Evolutionary conservation across 2,888 invertebrate genomes (phyloP), one percentile per base, ranked within the genome.

Genomic region (Andrena praecox): DNA sequence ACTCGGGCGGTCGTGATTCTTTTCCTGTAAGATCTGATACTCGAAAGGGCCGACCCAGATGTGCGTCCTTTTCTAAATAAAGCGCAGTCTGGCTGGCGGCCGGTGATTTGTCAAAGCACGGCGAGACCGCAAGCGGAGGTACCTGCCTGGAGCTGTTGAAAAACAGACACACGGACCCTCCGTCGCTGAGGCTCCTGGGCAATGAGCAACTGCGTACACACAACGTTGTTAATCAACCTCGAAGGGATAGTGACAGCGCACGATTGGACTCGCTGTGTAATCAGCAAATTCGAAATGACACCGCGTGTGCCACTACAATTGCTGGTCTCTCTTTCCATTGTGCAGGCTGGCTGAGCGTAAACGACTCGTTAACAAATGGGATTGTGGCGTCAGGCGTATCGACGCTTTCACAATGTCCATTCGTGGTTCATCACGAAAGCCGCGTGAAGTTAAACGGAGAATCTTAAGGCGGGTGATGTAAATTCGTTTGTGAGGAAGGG

Each of bases 141-240:
- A 27, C 52, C 54, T 7, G 29, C 54, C 33, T 29, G n/a, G 12
- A 31, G 24, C 59, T 54, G 56, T 69, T 83, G 48, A 20, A 50
- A 52, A 24, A 48, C 70, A 64, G 77, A 33, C 54, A 54, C 80
- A 62, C 3, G 6, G 27, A 20, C 29, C 24, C 12, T 10, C 10
- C 48, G 20, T 35, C 24, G 27, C 52, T 27, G 70, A 35, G 69
- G 33, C 52, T 52, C 67, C 31, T 59, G 12, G 20, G 59, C 77
- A 20, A 70, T 75, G 50, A 67, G 59, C 56, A 48, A 31, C 33
- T 54, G 54, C 54, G 59, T 42, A 56, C 54, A 29, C 75, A 54
- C 24, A 66, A 12, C 42, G 69, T 83, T 84, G 77, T 77, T 81
- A 84, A 86, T 86, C 84, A 87, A 82, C 77, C 73, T 68, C 72